Base-by-base conservation (phyloP, 2,888 invertebrate genomes). In the Asteroscopus sphinx region DNA sequence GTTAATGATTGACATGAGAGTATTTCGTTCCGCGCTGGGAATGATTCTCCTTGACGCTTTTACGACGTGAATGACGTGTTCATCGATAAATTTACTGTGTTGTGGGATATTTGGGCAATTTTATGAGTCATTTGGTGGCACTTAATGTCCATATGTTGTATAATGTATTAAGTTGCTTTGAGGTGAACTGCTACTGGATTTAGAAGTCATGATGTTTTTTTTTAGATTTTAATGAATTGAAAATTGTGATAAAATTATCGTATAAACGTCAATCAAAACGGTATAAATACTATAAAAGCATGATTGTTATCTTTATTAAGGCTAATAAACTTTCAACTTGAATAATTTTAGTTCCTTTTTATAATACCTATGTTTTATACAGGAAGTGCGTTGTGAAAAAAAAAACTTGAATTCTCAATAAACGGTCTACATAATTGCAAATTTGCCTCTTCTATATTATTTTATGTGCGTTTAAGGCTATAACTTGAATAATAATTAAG, bases 1-100 rank as follows among this genome's bases (percentile, higher is more conserved):
- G 77, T 85, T 84, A 88, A 88, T 93, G 93, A 94, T 94, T 93
- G 94, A 94, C 93, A 89, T 89, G 90, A 85, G 87, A 86, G 83
- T 81, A 56, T 59, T 65, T 61, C 49, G 67, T 66, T 54, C 39
- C 55, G 54, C 42, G 55, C 77, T 82, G 74, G 71, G 74, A 75
- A 70, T 79, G 77, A 73, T 77, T 75, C 76, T 63, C 77, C 66
- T 45, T 48, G 88, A 89, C 80, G 85, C 79, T 81, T 92, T 93
- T 92, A 94, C 83, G 86, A 87, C 57, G 85, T 91, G 69, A 82
- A 83, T 84, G 92, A 93, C 87, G 85, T 82, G 80, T 76, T 72
- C 81, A 76, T 62, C 82, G 86, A 89, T 90, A 89, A 89, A 92
- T 92, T 90, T 89, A 87, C 88, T 30, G 83, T 91, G 90, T 92